Evolutionary conservation across 2,888 invertebrate species (phyloP), one percentile per base, ranked within the genome.

Genomic region (Chydorus sphaericus): DNA sequence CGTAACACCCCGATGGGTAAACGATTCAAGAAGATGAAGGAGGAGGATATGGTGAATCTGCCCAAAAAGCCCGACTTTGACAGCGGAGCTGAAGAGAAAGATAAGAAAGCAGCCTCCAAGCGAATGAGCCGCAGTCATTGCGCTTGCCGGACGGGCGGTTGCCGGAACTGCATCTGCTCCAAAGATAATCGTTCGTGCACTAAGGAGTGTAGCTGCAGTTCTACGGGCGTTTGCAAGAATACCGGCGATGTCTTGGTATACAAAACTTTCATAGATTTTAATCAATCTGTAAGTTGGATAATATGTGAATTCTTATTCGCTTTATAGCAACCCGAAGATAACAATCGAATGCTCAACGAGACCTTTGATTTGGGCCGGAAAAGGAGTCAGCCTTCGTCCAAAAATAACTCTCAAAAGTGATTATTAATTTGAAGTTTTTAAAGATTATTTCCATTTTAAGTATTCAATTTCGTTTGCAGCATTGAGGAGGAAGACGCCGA

Each of bases 1-100:
- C 70, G 69, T 33, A 76, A 76, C 37, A 83, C 83, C 2, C 84
- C 83, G 0, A 66, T 82, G 0, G 77, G 74, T 55, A 78, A 74
- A 60, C 73, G 68, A 49, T 63, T 71, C 48, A 64, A 63, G 48
- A 68, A 63, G 44, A 58, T 67, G 44, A 64, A 64, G 62, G 69
- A 52, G 6, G 52, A 52, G 23, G 36, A 36, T n/a, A 23, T 31
- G 11, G 51, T 33, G 11, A 29, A n/a, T 30, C 33, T 37, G 14
- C 33, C 44, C 26, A 44, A 44, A 44, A 44, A 26, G 44, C n/a
- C 10, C 5, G 44, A 44, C 14, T 3, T 44, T 4, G 44, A 44
- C 2, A 44, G 16, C 10, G 16, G 20, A 11, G 38, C 14, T 14
- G n/a, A n/a, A n/a, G n/a, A n/a, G 48, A 48, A 48, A 20, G 16